Base-by-base conservation (phyloP, 1,140 invertebrate species). In the Neodiprion pinetum region DNA sequence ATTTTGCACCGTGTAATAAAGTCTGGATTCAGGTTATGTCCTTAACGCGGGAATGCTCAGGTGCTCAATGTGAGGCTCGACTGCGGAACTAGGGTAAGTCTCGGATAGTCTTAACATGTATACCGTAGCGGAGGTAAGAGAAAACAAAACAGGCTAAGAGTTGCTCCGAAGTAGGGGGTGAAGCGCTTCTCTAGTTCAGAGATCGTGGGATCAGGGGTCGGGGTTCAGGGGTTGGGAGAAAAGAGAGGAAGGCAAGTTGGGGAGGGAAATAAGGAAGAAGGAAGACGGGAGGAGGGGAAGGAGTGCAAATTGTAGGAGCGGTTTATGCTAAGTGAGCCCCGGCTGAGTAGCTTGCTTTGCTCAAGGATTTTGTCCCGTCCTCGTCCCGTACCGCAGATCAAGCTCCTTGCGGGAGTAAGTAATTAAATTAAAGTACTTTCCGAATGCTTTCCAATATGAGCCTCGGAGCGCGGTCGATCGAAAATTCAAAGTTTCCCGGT, bases 71-170 rank as follows among this genome's bases (percentile, higher is more conserved):
- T 61, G 53, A 61, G n/a, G 9, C 53, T 61, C 53, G 53, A 61
- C 53, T 61, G 28, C 53, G 8, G 9, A 61, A 61, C 53, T 61
- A 61, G 53, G 53, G 53, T 61, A 61, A 61, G 53, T 61, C 53
- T 61, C 5, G 7, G 53, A 61, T 61, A 61, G 53, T 61, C 53
- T 61, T 61, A 61, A 61, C 53, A 61, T 14, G 53, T 61, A 61
- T 61, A 61, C 53, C n/a, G 53, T 61, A 61, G 53, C n/a, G n/a
- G 53, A 61, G 53, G 53, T 61, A 61, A 61, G 53, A 61, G 53
- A 61, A 61, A 61, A 61, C 53, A 61, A 61, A 61, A 61, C 53
- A 61, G 53, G 53, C 53, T 61, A 61, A 61, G 53, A 61, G 53
- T 61, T 61, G 53, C 53, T 61, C n/a, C 53, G 7, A 17, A 61